Base-by-base conservation (phyloP, 2,888 invertebrate species). In the Cactoblastis cactorum region DNA sequence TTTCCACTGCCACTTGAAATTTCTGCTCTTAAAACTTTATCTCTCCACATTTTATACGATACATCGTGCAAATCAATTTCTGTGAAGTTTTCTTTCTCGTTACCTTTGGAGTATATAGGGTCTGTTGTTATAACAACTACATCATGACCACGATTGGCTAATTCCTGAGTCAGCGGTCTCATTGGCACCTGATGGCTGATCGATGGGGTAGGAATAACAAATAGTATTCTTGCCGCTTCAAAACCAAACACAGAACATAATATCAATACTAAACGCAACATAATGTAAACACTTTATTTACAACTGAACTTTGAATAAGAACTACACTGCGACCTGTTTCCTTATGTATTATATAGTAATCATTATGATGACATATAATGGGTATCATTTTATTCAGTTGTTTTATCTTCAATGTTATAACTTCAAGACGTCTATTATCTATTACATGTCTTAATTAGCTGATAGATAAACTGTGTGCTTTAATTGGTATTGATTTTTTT, bases 121-220 rank as follows among this genome's bases (percentile, higher is more conserved):
- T 84, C 58, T 1, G 87, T 50, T 0, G 89, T 84, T 0, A 85
- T 53, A 0, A 84, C 63, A 0, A 75, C 66, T 0, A 90, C 53
- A 37, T 88, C 69, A 52, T 90, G 90, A 0, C 86, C 87, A 12
- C 78, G 65, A 34, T 60, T 70, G 0, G 72, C 72, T 35, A 91
- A 57, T 35, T 79, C 82, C 14, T 71, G 61, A 2, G 76, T 73
- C 0, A 90, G 46, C 0, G 73, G 66, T 35, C 74, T 67, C 50
- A 72, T 83, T 0, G 77, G 74, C 0, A 81, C 61, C 61, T 86
- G 85, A 48, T 89, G 89, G 49, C 86, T 89, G 14, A 82, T 65
- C 0, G 83, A 80, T 0, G 84, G 75, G 1, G 62, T 57, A 0
- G 85, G 72, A 24, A 78, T 62, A 0, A 80, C 56, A 0, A 67